A percentile compares a stretch with the other conserved stretches of the same genome.
Evolutionary conservation across 2,797 vertebrate species (phyloP).

Genomic region (Petrocephalus schoutedeni): DNA sequence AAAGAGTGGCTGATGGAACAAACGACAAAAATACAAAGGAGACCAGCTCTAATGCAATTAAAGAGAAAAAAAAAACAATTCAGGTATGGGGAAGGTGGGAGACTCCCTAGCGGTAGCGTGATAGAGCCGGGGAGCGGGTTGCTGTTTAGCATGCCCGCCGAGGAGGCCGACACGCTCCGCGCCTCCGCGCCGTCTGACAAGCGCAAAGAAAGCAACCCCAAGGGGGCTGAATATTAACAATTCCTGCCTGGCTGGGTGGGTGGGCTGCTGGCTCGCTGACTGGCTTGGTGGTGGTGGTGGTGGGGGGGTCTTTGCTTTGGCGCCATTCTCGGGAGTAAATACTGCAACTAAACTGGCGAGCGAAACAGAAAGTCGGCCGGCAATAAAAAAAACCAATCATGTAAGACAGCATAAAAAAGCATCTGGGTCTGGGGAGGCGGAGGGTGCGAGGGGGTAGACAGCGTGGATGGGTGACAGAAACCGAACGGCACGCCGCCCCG

Average conservation of each 20-base stretch:
- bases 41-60: neutral
- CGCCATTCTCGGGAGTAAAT: neutral
- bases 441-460: neutral
- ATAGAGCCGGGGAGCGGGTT: neutral
- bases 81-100: neutral
- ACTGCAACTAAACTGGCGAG: slow-evolving; percentile 15
- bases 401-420: slow-evolving; percentile 15
- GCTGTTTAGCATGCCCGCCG: slow-evolving; percentile 11
- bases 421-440: neutral
- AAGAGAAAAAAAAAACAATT: slow-evolving; percentile 1
- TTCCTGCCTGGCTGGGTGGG: neutral
- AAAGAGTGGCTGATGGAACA: neutral
- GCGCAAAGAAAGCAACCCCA: neutral
- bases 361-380: neutral
- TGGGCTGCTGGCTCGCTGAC: neutral
- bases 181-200: slow-evolving; percentile 17
- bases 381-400: slow-evolving; percentile 14
- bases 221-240: slow-evolving; percentile 27
- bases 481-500: slow-evolving; percentile 17
- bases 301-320: slow-evolving; percentile 1
- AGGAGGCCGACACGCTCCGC: neutral
- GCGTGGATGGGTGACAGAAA: neutral
- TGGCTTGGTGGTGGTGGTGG: neutral
- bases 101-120: neutral
- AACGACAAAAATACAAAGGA: neutral